phyloP scores from a whole-genome alignment of 2,888 invertebrate genomes.

The Erebia epiphron region DNA sequence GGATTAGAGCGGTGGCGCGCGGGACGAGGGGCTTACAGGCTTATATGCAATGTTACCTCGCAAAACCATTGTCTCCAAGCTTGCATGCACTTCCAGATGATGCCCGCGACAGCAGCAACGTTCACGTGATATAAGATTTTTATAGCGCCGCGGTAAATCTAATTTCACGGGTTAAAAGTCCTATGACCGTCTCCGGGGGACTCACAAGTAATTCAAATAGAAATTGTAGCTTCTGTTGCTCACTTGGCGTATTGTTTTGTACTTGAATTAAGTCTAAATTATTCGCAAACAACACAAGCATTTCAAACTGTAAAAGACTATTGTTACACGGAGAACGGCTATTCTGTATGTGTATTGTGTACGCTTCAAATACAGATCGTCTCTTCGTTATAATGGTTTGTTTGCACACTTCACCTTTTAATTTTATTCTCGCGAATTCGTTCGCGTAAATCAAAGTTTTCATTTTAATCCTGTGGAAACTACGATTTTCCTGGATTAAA shows the following conservation, averaged over 20 bases:
- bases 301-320: background rate
- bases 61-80: background rate
- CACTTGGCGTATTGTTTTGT: background rate
- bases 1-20: constrained; percentile 65
- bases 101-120: too few species aligned
- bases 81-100: too few species aligned
- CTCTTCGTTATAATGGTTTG: background rate
- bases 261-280: background rate
- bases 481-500: too few species aligned
- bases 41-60: constrained; percentile 42
- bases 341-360: background rate
- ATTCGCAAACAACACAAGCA: background rate
- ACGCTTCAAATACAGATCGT: background rate
- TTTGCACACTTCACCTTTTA: too few species aligned
- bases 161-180: too few species aligned
- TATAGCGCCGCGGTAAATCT: too few species aligned
- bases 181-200: too few species aligned
- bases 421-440: too few species aligned
- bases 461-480: too few species aligned
- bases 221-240: background rate
- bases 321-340: background rate
- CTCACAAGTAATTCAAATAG: background rate
- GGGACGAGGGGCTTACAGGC: constrained; percentile 52
- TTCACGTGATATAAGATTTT: too few species aligned
- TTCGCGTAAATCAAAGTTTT: too few species aligned